Conservation (phyloP, 37 sponge, comb jelly and placozoan genomes). For the Aphrocallistes beatrix region DNA sequence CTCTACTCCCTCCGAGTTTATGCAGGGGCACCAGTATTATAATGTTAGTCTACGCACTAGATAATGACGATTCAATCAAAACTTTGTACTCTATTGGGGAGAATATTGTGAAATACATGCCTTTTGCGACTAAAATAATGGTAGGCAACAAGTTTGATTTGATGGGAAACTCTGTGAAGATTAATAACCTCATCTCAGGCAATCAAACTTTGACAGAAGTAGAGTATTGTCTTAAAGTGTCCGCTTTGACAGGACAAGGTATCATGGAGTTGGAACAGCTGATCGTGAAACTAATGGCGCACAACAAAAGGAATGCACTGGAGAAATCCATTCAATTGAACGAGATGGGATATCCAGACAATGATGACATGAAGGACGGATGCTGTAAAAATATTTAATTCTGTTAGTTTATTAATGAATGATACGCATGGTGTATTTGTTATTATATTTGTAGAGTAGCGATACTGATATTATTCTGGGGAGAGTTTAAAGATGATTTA, state of each 20-base stretch:
- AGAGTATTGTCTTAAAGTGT: neutral
- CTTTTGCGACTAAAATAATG: neutral
- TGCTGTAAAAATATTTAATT: too few relatives aligned
- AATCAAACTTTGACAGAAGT: neutral
- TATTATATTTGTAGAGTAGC: too few relatives aligned
- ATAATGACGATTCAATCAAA: neutral
- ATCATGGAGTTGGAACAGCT: neutral
- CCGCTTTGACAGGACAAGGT: neutral
- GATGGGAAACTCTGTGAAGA: neutral
- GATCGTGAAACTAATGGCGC: neutral
- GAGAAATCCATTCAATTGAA: too few relatives aligned
- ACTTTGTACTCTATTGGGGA: neutral
- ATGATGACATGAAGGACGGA: too few relatives aligned
- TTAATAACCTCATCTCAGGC: neutral
- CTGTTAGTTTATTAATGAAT: too few relatives aligned
- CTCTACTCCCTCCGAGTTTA: neutral
- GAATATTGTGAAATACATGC: neutral
- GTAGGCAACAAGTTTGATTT: neutral
- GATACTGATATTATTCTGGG: too few relatives aligned
- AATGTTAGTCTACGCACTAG: neutral
- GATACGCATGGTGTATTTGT: too few relatives aligned
- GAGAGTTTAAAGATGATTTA: too few relatives aligned
- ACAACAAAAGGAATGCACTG: neutral
- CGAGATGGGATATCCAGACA: too few relatives aligned
- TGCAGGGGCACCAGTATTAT: neutral